Evolutionary conservation across 2,113 vertebrate species (phyloP), one percentile per base, ranked within the genome.

Genomic region (Chlorodrepanis virens): DNA sequence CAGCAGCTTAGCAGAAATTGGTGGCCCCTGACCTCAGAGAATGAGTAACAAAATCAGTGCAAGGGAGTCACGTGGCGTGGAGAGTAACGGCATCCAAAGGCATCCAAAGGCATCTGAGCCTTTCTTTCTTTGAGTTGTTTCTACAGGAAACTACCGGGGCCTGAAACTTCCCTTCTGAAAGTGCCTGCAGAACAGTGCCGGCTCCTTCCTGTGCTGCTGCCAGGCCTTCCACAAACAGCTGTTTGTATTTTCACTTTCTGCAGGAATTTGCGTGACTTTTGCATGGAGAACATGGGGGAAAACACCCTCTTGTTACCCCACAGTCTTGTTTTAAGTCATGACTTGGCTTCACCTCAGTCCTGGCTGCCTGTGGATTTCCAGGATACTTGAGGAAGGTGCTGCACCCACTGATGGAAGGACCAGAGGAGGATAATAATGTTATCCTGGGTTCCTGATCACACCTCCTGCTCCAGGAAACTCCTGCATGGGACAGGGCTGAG

Each of bases 181-280:
- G 39, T 0, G 0, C 64, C 70, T 59, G 61, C 61, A 67, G 65
- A 53, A 42, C 44, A 53, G 21, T 0, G 0, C 31, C 1, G 0
- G 57, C 59, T 63, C 68, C 60, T 64, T 78, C 68, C 70, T 3
- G 1, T 0, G 0, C 85, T 70, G 68, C 75, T 52, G 40, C 5
- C 6, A 4, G 70, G n/a, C 76, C 59, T 74, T 75, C n/a, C 31
- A 75, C 54, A 54, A 86, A n/a, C 64, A 68, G 18, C 37, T 23
- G 4, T 15, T 27, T 75, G 3, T 23, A 6, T 56, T 78, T 57
- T 45, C 28, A 24, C 25, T 63, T 89, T 68, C 76, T 72, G 17
- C 69, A 37, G 37, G n/a, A 78, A 63, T n/a, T 19, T 13, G 5
- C 0, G 0, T 21, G 37, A 89, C 18, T 61, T 76, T 16, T 76